These are phyloP conservation scores for Metacarcinus magister DNA, from an alignment of 2,888 invertebrate species.

Conservation along the genomic window DNA sequence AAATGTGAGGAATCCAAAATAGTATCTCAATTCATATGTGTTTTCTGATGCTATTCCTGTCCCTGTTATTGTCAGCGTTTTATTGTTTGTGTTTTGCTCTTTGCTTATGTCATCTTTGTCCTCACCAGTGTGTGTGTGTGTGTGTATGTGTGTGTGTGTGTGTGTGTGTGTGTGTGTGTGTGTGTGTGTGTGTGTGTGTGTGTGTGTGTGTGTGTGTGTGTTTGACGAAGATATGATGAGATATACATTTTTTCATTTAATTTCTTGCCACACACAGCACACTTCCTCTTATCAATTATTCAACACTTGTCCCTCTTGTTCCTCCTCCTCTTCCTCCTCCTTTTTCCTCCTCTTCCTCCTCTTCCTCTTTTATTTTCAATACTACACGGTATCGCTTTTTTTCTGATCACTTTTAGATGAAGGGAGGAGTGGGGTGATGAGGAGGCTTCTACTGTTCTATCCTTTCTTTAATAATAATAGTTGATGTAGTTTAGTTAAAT, in stretches of 20 bases:
- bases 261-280: neutral
- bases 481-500: too few relatives aligned
- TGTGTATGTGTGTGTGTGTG: neutral
- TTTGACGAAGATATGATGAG: neutral
- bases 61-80: too few relatives aligned
- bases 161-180: neutral
- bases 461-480: too few relatives aligned
- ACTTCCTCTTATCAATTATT: neutral
- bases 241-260: neutral
- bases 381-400: neutral
- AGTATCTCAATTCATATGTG: neutral
- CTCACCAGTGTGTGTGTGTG: neutral
- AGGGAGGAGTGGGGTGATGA: too few relatives aligned
- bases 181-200: conserved; percentile 4
- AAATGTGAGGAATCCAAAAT: too few relatives aligned
- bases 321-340: neutral
- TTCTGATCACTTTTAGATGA: neutral
- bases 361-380: neutral
- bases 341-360: neutral
- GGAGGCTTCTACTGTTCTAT: too few relatives aligned
- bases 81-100: neutral
- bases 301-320: neutral
- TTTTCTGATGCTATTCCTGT: neutral
- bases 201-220: neutral
- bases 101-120: neutral